Evolutionary conservation across 1,140 invertebrate species (phyloP).

Genomic region (Magallana ariakensis): DNA sequence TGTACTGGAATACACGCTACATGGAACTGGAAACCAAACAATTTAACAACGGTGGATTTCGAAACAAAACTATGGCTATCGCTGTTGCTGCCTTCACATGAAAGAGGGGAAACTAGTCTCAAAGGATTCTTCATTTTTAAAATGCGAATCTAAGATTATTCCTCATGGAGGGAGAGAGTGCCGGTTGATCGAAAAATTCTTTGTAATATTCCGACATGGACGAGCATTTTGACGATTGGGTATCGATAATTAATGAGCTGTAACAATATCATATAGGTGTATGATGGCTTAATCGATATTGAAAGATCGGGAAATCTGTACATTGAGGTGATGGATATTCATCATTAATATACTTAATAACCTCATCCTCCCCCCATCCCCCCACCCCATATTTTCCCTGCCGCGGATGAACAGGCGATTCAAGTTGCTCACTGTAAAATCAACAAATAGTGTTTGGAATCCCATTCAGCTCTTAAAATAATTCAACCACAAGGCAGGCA

Average conservation of each 20-base stretch:
- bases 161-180: neutral
- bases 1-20: neutral
- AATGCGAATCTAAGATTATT: neutral
- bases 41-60: neutral
- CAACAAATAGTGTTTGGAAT: too few relatives aligned
- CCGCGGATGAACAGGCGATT: too few relatives aligned
- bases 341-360: neutral
- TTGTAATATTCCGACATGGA: neutral
- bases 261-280: neutral
- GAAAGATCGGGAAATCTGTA: neutral
- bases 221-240: neutral
- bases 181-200: neutral
- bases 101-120: too few relatives aligned
- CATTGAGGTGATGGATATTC: neutral
- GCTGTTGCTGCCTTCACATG: neutral
- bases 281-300: neutral
- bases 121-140: neutral
- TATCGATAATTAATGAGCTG: slow-evolving; percentile 18
- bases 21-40: neutral
- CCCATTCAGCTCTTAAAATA: too few relatives aligned
- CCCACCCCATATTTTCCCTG: neutral
- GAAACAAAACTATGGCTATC: neutral
- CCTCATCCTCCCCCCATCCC: neutral
- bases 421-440: too few relatives aligned
- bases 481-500: too few relatives aligned